phyloP scores from a whole-genome alignment of 2,113 vertebrate species.

The Macaca mulatta region DNA sequence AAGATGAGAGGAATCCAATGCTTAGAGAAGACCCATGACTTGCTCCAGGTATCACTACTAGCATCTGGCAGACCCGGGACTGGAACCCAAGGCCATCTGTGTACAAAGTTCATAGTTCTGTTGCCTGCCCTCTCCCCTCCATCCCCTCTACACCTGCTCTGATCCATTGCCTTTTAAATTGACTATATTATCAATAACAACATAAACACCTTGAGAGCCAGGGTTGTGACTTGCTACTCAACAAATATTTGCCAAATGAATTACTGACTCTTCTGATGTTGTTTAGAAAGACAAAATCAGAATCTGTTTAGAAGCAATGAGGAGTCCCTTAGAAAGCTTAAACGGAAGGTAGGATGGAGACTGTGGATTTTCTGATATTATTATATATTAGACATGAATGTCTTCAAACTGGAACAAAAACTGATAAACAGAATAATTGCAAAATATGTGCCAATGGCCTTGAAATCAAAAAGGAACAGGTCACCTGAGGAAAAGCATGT shows the following conservation, averaged over 20 bases:
- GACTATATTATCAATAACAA: background rate
- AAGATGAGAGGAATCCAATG: background rate
- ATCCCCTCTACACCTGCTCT: too few species aligned
- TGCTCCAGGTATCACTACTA: background rate
- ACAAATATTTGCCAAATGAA: background rate
- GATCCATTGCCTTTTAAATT: background rate
- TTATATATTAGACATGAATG: background rate
- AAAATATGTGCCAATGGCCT: background rate
- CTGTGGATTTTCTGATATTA: background rate
- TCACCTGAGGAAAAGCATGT: background rate
- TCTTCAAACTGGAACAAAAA: background rate
- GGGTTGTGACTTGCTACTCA: background rate
- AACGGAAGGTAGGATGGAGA: background rate
- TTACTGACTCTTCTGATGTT: background rate
- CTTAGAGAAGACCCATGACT: background rate
- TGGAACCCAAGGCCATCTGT: background rate
- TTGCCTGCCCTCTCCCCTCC: too few species aligned
- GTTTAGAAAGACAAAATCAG: slow-evolving; percentile 15
- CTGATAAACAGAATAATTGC: background rate
- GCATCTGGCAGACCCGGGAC: background rate
- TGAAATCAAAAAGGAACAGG: background rate
- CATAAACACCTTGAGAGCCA: background rate
- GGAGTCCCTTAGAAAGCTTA: background rate
- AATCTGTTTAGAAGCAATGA: background rate
- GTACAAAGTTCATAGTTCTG: background rate